Percentiles rank a stretch among this genome's conserved stretches.
phyloP scores from a whole-genome alignment of 2,797 vertebrate species.

The Strix occidentalis region DNA sequence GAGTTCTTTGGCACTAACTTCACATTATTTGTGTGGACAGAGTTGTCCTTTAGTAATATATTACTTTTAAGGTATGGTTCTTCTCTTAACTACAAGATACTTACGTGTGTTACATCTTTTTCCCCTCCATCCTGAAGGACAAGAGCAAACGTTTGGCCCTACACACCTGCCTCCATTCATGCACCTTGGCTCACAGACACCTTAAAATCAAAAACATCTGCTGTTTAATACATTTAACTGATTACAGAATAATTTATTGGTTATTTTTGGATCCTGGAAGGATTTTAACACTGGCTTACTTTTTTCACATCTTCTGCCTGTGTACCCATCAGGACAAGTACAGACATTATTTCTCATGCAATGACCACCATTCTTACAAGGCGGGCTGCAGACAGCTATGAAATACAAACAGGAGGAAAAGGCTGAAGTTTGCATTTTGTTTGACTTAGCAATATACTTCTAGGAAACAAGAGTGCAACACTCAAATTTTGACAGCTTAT shows the following conservation, averaged over 20 bases:
- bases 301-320: constrained; percentile 88
- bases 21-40: neutral
- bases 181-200: constrained; percentile 89
- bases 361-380: constrained; percentile 91
- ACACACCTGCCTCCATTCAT: constrained; percentile 92
- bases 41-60: neutral
- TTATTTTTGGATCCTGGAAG: neutral
- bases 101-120: constrained; percentile 84
- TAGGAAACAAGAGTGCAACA: neutral
- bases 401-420: constrained; percentile 10
- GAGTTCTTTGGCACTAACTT: neutral
- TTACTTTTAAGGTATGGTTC: neutral
- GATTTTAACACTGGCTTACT: constrained; percentile 77
- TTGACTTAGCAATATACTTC: neutral
- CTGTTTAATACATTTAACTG: neutral
- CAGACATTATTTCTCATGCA: constrained; percentile 92
- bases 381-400: constrained; percentile 88
- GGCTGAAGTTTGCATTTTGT: neutral
- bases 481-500: neutral
- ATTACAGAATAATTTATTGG: neutral
- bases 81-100: constrained; percentile 55
- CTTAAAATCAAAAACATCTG: constrained; percentile 68
- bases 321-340: constrained; percentile 86
- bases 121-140: constrained; percentile 90
- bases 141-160: constrained; percentile 87